Evolutionary conservation across 1,140 invertebrate species (phyloP).

Genomic region (Scaptomyza montana): DNA sequence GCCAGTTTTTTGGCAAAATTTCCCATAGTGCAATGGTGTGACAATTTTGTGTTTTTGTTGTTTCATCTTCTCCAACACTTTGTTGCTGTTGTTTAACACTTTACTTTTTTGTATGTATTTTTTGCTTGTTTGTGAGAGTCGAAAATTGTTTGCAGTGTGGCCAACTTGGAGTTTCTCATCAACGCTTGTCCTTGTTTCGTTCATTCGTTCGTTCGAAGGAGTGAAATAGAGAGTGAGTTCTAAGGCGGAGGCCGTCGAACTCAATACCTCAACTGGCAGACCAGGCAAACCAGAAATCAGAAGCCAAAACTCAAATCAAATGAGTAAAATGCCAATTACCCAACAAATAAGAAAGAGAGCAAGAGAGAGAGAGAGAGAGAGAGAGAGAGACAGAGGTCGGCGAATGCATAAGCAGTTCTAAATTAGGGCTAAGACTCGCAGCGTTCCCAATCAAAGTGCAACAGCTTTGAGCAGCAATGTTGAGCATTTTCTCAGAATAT

Average conservation of each 20-base stretch:
- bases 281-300: conserved; percentile 4
- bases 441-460: conserved; percentile 59
- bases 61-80: background rate
- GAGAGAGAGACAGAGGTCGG: background rate
- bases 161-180: background rate
- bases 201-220: background rate
- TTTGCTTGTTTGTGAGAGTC: background rate
- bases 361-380: too few relatives aligned
- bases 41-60: background rate
- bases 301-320: conserved; percentile 37
- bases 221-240: background rate
- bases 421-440: conserved; percentile 23
- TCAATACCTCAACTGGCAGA: background rate
- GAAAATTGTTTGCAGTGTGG: background rate
- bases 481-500: conserved; percentile 52
- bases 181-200: background rate
- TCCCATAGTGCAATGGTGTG: too few relatives aligned
- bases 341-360: conserved; percentile 48
- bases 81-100: background rate
- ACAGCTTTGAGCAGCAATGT: conserved; percentile 41
- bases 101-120: background rate
- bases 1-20: too few relatives aligned
- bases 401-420: conserved; percentile 28
- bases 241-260: background rate
- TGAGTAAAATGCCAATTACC: conserved; percentile 74